Conservation (phyloP, 2,888 invertebrate genomes). For the Scaptodrosophila latifasciaeformis region DNA sequence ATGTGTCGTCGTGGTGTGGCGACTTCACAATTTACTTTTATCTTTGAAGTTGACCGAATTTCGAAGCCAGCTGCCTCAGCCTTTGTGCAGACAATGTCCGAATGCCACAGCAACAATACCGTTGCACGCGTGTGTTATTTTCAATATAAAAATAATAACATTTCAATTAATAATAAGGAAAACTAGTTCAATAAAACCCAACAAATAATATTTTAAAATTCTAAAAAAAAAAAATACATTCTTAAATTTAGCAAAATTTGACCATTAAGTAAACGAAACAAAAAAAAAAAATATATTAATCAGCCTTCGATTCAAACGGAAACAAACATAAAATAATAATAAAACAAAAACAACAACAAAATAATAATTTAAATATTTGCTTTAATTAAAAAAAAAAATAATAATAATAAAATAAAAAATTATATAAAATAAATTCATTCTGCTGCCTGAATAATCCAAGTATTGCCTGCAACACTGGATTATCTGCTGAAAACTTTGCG, state of each 20-base stretch:
- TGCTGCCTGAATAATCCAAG: constrained; percentile 52
- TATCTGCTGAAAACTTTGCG: constrained; percentile 73
- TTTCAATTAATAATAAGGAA: constrained; percentile 21
- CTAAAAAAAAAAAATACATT: constrained; percentile 2
- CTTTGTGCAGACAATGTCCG: constrained; percentile 7
- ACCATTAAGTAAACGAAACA: neutral
- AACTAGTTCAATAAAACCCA: constrained; percentile 13
- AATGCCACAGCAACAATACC: constrained; percentile 4
- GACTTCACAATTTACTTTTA: constrained; percentile 46
- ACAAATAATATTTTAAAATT: constrained; percentile 24
- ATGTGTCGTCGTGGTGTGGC: constrained; percentile 58
- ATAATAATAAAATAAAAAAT: neutral
- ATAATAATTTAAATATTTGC: neutral
- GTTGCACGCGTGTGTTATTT: constrained; percentile 6
- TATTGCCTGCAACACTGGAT: constrained; percentile 69
- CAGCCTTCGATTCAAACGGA: constrained; percentile 11
- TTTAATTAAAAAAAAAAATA: constrained; percentile 1
- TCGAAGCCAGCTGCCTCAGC: constrained; percentile 25
- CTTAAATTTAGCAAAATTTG: neutral
- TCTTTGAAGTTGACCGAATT: constrained; percentile 57
- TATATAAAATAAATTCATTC: constrained; percentile 1
- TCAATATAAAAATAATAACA: constrained; percentile 9
- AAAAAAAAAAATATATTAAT: constrained; percentile 7
- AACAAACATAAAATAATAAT: constrained; percentile 3
- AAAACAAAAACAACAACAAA: neutral